Evolutionary conservation across 2,797 vertebrate genomes (phyloP), one percentile per base, ranked within the genome.

Genomic region (Gymnopithys bicolor): DNA sequence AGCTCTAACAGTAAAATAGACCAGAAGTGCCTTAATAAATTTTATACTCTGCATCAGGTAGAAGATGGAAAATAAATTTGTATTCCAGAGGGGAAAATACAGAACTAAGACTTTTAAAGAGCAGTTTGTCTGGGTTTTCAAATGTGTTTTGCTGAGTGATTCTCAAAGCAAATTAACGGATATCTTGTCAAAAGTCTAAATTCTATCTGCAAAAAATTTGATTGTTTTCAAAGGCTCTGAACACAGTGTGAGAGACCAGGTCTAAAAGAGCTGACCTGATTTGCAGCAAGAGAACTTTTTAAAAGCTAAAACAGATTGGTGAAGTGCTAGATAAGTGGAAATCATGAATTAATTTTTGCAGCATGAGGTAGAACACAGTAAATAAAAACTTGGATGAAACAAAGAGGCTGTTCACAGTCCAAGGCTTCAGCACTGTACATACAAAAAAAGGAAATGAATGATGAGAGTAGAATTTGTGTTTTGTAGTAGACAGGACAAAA

Each of bases 401-500:
- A 63, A 76, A 83, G 39, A 78, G 41, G 51, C 33, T 68, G 19
- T 76, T 84, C 3, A 1, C 48, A 75, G 64, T 88, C 82, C 95
- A 95, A 91, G 62, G 32, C 46, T 94, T 67, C 84, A 87, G 56
- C 30, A 25, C 13, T 48, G 81, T 24, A 33, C 22, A 49, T 27
- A 78, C 33, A 68, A 59, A 86, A 89, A 91, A 69, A 69, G 93
- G 96, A 96, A 97, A 92, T 77, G 60, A 85, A 84, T 22, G 12
- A 71, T 7, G 33, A 91, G 39, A 92, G 62, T 18, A 84, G 64
- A 88, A 63, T 76, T 74, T 55, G 15, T 89, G 79, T 90, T 95
- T 92, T 90, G 37, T 51, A 88, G 55, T 15, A 68, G 56, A 41
- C n/a, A 91, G 96, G 68, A 95, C 90, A 96, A 95, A 97, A 89